Conservation (phyloP, 1,140 invertebrate genomes). For the Nixonia krombeini region DNA sequence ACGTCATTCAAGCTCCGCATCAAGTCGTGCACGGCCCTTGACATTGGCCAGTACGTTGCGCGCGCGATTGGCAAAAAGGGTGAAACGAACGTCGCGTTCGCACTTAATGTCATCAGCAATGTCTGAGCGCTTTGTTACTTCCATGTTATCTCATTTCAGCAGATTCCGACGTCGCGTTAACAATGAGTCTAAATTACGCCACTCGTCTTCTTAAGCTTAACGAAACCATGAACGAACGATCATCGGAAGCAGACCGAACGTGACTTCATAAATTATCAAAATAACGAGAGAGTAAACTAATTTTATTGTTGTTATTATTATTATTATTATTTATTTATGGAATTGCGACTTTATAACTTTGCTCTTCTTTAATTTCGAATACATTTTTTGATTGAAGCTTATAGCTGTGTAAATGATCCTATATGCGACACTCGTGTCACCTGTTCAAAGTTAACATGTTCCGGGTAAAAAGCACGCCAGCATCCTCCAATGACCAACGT, state of each 20-base stretch:
- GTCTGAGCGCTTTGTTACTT: conserved; percentile 35
- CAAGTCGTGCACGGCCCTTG: conserved; percentile 80
- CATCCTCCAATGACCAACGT: conserved; percentile 53
- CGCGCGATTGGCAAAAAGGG: conserved; percentile 88
- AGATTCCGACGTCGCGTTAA: conserved; percentile 9
- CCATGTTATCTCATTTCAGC: conserved; percentile 24
- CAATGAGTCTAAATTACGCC: conserved; percentile 21
- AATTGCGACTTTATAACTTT: conserved; percentile 48
- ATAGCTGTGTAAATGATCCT: conserved; percentile 53
- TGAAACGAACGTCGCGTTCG: conserved; percentile 86
- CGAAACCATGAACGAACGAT: conserved; percentile 38
- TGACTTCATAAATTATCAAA: conserved; percentile 24
- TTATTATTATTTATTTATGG: conserved; percentile 47
- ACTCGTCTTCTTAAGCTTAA: conserved; percentile 20
- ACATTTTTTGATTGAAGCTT: conserved; percentile 57
- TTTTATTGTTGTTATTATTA: conserved; percentile 13
- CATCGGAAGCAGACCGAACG: conserved; percentile 40
- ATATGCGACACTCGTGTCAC: conserved; percentile 7
- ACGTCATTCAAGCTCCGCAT: conserved; percentile 85
- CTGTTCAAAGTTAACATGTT: conserved; percentile 20
- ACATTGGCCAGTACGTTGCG: conserved; percentile 92
- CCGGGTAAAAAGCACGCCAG: conserved; percentile 40
- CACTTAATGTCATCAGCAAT: conserved; percentile 81
- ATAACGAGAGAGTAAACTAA: conserved; percentile 25
- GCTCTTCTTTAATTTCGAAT: conserved; percentile 60